phyloP scores from a whole-genome alignment of 2,113 vertebrate species.

The Passer montanus region DNA sequence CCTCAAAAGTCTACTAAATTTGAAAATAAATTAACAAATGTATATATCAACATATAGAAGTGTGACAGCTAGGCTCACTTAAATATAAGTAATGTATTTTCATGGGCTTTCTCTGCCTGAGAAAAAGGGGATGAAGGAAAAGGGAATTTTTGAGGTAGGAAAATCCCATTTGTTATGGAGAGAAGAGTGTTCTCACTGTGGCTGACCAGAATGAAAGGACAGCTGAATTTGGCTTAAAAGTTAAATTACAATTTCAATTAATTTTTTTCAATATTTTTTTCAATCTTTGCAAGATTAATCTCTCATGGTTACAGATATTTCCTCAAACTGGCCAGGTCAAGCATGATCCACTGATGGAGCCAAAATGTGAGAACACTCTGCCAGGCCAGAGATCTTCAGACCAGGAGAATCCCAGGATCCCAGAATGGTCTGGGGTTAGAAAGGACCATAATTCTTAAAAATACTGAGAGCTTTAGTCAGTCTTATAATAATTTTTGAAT shows the following conservation, averaged over 20 bases:
- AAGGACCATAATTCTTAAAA: background rate
- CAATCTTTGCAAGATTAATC: background rate
- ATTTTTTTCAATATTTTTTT: background rate
- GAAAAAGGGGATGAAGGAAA: background rate
- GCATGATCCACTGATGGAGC: background rate
- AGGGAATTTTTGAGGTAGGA: background rate
- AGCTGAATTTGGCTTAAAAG: background rate
- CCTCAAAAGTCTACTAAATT: background rate
- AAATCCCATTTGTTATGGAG: background rate
- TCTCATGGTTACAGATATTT: background rate
- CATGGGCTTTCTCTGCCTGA: background rate
- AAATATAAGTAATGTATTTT: background rate
- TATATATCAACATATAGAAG: background rate
- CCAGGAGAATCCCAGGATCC: background rate
- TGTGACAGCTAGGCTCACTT: background rate
- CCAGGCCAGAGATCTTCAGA: background rate
- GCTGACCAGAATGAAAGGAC: background rate
- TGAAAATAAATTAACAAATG: background rate
- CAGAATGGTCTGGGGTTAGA: background rate
- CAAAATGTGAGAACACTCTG: background rate
- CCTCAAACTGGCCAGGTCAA: fast-evolving
- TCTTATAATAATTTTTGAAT: background rate
- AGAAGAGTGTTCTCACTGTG: background rate
- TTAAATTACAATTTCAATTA: background rate
- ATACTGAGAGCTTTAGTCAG: background rate